Base-by-base conservation (phyloP, 2,888 invertebrate species). In the Chouioia cunea region DNA sequence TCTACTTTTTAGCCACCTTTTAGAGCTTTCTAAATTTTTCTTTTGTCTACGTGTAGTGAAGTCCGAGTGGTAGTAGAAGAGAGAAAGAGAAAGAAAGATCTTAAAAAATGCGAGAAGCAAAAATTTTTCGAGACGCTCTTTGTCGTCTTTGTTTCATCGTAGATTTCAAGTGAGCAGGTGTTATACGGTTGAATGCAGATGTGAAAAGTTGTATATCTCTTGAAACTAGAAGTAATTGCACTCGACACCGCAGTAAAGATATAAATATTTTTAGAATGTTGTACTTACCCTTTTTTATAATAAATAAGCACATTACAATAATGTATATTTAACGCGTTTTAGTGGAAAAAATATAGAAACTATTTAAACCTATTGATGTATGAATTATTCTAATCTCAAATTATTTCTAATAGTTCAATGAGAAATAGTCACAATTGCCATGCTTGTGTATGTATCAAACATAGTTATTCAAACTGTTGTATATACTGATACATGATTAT, bases 11-110 rank as follows among this genome's bases (percentile, higher is more conserved):
- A 18, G 16, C 47, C 20, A 27, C 44, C 53, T 57, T 56, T 47
- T 63, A 66, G 50, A 60, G 65, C 63, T 65, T 48, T 63, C 47
- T 71, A 67, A 64, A 54, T 64, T 64, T 64, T 18, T 64, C 54
- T 64, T 64, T 64, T 64, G 64, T 64, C 54, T 64, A 52, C 53
- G 23, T 64, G 54, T 46, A 52, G 54, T 18, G 47, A 64, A 63
- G 54, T 54, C 47, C 27, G 8, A 46, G 47, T 47, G 15, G 4
- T 16, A 52, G 62, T 6, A 52, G 18, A 20, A 22, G 8, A 52
- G 10, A 36, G 4, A 36, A 10, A 6, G 6, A 10, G 12, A 36
- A 36, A 43, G 52, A 14, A 48, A 6, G 4, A 52, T 22, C 10
- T 3, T 36, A 20, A 65, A 36, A n/a, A n/a, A n/a, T n/a, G 59